Base-by-base conservation (phyloP, 2,797 vertebrate genomes). In the Premnoplex brunnescens region DNA sequence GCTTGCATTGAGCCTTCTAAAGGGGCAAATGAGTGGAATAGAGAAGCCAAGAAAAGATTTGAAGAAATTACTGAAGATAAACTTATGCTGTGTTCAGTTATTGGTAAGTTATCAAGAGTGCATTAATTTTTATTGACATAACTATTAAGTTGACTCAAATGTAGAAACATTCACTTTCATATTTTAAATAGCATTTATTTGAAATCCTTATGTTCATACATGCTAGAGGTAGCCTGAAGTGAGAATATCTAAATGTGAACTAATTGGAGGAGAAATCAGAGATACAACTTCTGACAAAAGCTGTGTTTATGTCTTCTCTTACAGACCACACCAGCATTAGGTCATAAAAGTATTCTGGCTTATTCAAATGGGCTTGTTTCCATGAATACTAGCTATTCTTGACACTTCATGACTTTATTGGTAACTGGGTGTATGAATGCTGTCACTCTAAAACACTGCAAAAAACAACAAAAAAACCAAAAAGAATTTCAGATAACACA, bases 61-160 rank as follows among this genome's bases (percentile, higher is more conserved):
- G 96, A 98, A 97, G 96, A 98, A 92, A 96, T 99, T 55, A 98
- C 98, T 92, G 96, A 97, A 86, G 95, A 98, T 76, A 99, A 98
- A 91, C 95, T 97, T 75, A 95, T 99, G 97, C 97, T 94, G 23
- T 98, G 98, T 95, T 97, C 95, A 63, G 74, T 98, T 91, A 91
- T 97, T 83, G 97, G 98, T 98, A 97, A 98, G 97, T 68, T 94
- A 62, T 23, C 77, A 74, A 21, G 28, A 52, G 21, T 24, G 8
- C 95, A 44, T 94, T 89, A 21, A 46, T 93, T 82, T 88, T 10
- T 46, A 17, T 63, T 76, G 28, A 27, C 10, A 4, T 55, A 12
- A 16, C 10, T 52, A 18, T 10, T 51, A 36, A 82, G 43, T 36
- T 20, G 27, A 67, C 26, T 90, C 15, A 73, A 51, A 30, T 34